Base-by-base conservation (phyloP, 2,888 invertebrate genomes). In the Drosophila neotestacea region DNA sequence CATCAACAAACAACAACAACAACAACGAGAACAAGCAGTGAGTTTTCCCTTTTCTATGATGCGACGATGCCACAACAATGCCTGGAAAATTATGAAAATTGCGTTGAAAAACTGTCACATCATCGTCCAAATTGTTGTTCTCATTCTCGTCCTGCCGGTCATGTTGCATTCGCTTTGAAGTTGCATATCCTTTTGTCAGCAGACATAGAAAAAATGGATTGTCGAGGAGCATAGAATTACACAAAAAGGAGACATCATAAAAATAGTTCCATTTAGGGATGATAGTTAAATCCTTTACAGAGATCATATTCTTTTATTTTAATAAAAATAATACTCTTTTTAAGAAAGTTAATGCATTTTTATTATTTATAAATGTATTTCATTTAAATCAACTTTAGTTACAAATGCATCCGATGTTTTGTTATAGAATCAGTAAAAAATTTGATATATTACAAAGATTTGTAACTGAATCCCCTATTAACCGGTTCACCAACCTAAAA, bases 51-150 rank as follows among this genome's bases (percentile, higher is more conserved):
- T 55, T 63, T 46, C 30, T 58, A 7, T 48, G n/a, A 13, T 16
- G 6, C 4, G 42, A 22, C 6, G 32, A 22, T 32, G 41, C 51
- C 64, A 65, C 34, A 79, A 76, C 68, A 76, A 69, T 54, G 75
- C 64, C 4, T 3, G 47, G 63, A 48, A 76, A 70, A 76, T 76
- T 68, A 73, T 79, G 79, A 79, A 81, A 81, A 81, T 78, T 81
- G 58, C 69, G 68, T 70, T 78, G 78, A 50, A 78, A 86, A 89
- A 89, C 79, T 88, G 86, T 86, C 86, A 88, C 86, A 86, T 86
- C 89, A 86, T 88, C 71, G 81, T 62, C 13, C 69, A 64, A 70
- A 68, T 68, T 51, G 50, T 13, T 41, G 71, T 60, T 42, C 59
- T 60, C 70, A 64, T 60, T 67, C 65, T 64, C 52, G 44, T 73